Evolutionary conservation across 2,888 invertebrate genomes (phyloP).

Genomic region (Ophioninae sp.): DNA sequence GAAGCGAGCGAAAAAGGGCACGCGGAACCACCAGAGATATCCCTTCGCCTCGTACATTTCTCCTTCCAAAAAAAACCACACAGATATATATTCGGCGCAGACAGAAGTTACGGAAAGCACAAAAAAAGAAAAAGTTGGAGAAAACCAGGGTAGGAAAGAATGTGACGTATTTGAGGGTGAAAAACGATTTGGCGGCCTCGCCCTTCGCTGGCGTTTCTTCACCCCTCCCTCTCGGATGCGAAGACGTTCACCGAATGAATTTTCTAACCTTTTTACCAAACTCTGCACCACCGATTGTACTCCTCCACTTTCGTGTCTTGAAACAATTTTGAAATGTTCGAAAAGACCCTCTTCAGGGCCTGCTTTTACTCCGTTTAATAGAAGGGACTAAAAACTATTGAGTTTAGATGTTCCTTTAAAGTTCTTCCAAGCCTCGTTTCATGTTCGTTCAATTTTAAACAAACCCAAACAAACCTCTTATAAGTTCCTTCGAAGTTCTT

Average conservation of each 20-base stretch:
- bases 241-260: conserved; percentile 44
- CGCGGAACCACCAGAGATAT: conserved; percentile 52
- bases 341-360: too few relatives aligned
- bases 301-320: neutral
- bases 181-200: conserved; percentile 28
- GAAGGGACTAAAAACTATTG: too few relatives aligned
- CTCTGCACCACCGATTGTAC: neutral
- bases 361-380: too few relatives aligned
- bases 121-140: neutral
- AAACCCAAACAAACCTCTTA: too few relatives aligned
- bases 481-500: too few relatives aligned
- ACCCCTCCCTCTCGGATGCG: conserved; percentile 5
- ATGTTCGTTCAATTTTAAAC: too few relatives aligned
- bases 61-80: conserved; percentile 28
- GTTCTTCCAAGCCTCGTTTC: too few relatives aligned
- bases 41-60: conserved; percentile 54
- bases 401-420: too few relatives aligned
- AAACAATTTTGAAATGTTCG: too few relatives aligned
- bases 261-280: conserved; percentile 36
- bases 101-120: neutral
- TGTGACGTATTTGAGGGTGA: conserved; percentile 49
- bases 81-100: conserved; percentile 28
- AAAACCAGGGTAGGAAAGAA: conserved; percentile 14
- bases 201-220: conserved; percentile 18
- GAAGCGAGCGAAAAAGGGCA: conserved; percentile 45